phyloP scores from a whole-genome alignment of 2,888 invertebrate species.

The Rotaria socialis region DNA sequence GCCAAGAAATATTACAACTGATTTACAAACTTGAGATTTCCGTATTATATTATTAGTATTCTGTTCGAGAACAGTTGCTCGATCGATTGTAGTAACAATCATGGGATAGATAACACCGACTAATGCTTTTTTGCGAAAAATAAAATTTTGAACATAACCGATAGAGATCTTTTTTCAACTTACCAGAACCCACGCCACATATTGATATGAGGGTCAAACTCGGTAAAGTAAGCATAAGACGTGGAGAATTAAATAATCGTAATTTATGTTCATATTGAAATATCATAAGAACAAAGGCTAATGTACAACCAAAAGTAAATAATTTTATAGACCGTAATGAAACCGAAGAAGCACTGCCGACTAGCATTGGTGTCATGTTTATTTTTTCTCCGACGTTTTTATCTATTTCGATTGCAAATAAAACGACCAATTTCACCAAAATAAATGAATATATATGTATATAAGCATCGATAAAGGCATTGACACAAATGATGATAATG shows the following conservation, averaged over 20 bases:
- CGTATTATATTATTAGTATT: neutral
- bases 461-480: neutral
- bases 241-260: conserved; percentile 3
- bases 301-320: conserved; percentile 21
- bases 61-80: neutral
- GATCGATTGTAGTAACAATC: neutral
- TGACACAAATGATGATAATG: neutral
- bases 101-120: neutral
- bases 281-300: conserved; percentile 21
- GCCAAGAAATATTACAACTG: conserved; percentile 40
- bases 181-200: conserved; percentile 35
- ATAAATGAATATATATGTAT: neutral
- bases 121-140: neutral
- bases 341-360: neutral
- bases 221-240: conserved; percentile 14
- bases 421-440: neutral
- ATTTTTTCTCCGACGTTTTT: neutral
- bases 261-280: conserved; percentile 36
- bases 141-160: neutral
- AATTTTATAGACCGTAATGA: neutral
- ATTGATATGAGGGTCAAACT: neutral
- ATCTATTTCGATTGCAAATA: neutral
- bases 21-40: conserved; percentile 27
- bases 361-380: neutral
- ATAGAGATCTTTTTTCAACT: neutral